phyloP scores from a whole-genome alignment of 2,888 invertebrate genomes.

The Stenodera caucasica region DNA sequence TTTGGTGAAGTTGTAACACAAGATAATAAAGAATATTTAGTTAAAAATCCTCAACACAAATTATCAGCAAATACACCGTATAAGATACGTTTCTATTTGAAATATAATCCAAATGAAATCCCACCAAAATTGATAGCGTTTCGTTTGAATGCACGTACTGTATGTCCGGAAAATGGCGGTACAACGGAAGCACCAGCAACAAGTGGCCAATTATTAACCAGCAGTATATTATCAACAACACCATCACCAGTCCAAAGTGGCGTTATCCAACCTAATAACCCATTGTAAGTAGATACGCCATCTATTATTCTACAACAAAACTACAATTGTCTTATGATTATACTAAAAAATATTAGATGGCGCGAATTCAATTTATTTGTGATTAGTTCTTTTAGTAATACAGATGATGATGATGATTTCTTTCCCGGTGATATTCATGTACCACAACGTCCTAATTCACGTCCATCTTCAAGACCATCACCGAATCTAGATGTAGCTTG shows the following conservation, averaged over 20 bases:
- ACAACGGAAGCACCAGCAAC: conserved; percentile 50
- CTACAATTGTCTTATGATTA: not conserved
- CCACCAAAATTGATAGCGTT: conserved; percentile 50
- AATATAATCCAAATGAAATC: conserved; percentile 59
- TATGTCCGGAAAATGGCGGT: conserved; percentile 55
- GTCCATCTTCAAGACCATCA: conserved; percentile 21
- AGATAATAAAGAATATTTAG: conserved; percentile 64
- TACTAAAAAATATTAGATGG: not conserved
- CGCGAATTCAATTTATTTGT: not conserved
- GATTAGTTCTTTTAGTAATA: conserved; percentile 7
- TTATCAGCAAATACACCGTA: conserved; percentile 60
- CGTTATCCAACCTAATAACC: not conserved
- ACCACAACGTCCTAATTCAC: not conserved
- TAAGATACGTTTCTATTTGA: conserved; percentile 63
- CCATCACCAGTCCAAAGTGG: conserved; percentile 10
- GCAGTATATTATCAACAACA: conserved; percentile 30
- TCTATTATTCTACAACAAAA: not conserved
- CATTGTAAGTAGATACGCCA: conserved; percentile 7
- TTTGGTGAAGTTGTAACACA: conserved; percentile 63
- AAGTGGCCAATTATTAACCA: conserved; percentile 43
- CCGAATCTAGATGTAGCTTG: conserved; percentile 35
- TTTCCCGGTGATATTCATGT: conserved; percentile 45
- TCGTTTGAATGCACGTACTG: conserved; percentile 62
- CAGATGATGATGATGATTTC: conserved; percentile 43
- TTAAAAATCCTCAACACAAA: conserved; percentile 62